Conservation (phyloP, 37 sponge, comb jelly and placozoan genomes). For the Oscarella lobularis region DNA sequence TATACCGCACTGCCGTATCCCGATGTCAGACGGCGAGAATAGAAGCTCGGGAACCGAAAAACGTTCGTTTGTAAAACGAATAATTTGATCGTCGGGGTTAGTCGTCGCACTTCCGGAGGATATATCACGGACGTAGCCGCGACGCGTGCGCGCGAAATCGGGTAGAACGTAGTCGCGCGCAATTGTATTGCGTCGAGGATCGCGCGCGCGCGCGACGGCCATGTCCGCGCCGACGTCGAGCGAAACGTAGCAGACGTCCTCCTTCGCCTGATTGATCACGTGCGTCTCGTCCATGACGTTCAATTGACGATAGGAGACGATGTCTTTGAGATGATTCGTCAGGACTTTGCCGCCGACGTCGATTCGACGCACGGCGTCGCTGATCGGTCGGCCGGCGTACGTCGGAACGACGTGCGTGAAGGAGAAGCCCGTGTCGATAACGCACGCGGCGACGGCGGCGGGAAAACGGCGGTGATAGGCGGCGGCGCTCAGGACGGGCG, state of each 20-base stretch:
- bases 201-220: conserved; percentile 33
- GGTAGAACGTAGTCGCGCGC: conserved; percentile 81
- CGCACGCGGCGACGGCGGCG: conserved; percentile 36
- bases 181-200: conserved; percentile 23
- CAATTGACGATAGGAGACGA: conserved; percentile 88
- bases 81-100: conserved; percentile 10
- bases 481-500: conserved; percentile 43
- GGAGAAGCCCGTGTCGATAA: conserved; percentile 87
- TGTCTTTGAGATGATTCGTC: conserved; percentile 90
- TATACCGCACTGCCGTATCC: conserved; percentile 82
- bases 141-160: conserved; percentile 46
- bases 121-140: conserved; percentile 48
- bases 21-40: conserved; percentile 92
- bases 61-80: conserved; percentile 61
- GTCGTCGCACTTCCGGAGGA: not conserved
- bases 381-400: conserved; percentile 38
- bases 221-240: conserved; percentile 62
- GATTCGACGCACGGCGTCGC: conserved; percentile 46
- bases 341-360: conserved; percentile 95
- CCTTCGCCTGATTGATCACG: conserved; percentile 95
- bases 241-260: conserved; percentile 86
- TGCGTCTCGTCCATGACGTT: conserved; percentile 95
- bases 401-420: conserved; percentile 91
- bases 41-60: conserved; percentile 89
- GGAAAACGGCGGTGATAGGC: conserved; percentile 27